Percentiles rank a stretch among this genome's conserved stretches.
Conservation (phyloP, 1,140 invertebrate species). For the Rhopalosiphum maidis region DNA sequence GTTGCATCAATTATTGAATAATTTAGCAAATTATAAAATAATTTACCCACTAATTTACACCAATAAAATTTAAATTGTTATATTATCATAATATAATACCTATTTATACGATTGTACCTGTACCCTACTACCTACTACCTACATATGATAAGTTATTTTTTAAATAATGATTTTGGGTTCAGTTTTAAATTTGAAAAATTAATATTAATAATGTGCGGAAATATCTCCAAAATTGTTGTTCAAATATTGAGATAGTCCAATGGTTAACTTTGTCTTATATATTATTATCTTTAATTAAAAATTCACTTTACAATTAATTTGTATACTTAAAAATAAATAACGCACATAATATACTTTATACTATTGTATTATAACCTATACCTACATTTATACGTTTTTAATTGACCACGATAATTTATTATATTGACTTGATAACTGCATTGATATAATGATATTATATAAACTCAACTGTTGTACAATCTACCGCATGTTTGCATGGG, state of each 20-base stretch:
- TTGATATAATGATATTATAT: neutral
- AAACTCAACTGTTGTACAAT: neutral
- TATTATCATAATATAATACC: too few relatives aligned
- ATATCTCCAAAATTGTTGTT: neutral
- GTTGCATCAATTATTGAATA: neutral
- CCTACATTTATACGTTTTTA: neutral
- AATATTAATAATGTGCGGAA: neutral
- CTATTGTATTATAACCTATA: neutral
- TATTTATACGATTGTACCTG: too few relatives aligned
- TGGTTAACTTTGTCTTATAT: neutral
- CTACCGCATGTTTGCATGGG: neutral
- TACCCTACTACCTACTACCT: too few relatives aligned
- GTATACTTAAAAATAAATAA: neutral
- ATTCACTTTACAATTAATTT: neutral
- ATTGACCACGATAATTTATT: conserved; percentile 6
- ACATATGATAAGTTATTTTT: too few relatives aligned
- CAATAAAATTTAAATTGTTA: neutral
- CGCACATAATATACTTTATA: neutral
- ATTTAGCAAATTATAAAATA: neutral
- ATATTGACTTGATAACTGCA: neutral
- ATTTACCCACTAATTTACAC: neutral
- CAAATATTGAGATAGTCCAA: neutral
- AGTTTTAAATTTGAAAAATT: neutral
- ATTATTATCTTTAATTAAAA: neutral
- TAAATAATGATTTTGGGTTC: too few relatives aligned